A percentile compares a stretch with the other conserved stretches of the same genome.
Evolutionary conservation across 2,113 vertebrate species (phyloP).

Genomic region (Gallinago paraguaiae): DNA sequence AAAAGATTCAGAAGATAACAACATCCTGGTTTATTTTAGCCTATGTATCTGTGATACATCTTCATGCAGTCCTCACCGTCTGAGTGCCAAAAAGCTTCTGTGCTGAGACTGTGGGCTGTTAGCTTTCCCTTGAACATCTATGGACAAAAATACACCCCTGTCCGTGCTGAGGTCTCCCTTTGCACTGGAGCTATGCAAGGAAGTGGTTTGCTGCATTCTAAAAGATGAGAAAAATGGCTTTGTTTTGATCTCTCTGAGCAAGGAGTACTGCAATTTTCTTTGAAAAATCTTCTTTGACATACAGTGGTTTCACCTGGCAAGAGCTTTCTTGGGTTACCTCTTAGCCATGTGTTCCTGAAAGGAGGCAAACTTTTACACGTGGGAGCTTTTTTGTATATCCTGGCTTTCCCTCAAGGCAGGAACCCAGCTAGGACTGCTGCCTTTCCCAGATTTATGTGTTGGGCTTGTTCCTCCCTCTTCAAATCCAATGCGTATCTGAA

Average conservation of each 20-base stretch:
- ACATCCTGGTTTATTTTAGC: not conserved
- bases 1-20: not conserved
- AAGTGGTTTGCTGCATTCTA: not conserved
- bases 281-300: not conserved
- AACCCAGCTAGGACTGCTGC: not conserved
- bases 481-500: not conserved
- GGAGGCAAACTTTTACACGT: not conserved
- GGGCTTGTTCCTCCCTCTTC: not conserved
- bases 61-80: not conserved
- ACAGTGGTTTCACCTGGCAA: not conserved
- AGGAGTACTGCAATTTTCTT: not conserved
- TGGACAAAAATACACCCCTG: not conserved
- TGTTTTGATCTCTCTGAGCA: not conserved
- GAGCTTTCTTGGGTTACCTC: not conserved
- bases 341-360: not conserved
- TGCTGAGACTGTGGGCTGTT: not conserved
- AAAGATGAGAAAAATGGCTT: not conserved
- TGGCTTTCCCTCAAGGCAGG: not conserved
- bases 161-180: not conserved
- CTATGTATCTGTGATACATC: not conserved
- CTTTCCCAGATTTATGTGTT: not conserved
- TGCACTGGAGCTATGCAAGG: not conserved
- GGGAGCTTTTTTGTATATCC: not conserved
- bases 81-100: not conserved
- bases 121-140: not conserved